Evolutionary conservation across 2,888 invertebrate genomes (phyloP).

Genomic region (Brenthis ino): DNA sequence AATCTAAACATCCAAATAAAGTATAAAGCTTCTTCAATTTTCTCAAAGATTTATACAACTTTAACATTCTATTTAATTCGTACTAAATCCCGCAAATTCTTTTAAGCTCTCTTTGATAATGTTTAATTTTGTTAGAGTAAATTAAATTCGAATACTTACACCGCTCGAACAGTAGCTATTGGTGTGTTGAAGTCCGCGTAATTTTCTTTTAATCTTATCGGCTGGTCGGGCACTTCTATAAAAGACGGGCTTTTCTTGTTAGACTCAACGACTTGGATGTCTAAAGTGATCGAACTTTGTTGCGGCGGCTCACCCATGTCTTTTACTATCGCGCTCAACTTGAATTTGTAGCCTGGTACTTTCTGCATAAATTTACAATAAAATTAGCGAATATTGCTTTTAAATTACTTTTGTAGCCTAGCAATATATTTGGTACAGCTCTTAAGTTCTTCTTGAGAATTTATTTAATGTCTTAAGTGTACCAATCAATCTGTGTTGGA

Average conservation of each 20-base stretch:
- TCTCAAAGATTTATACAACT: slow-evolving; percentile 15
- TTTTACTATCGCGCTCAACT: slow-evolving; percentile 88
- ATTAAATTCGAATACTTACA: slow-evolving; percentile 75
- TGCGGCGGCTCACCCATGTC: slow-evolving; percentile 87
- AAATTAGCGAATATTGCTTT: slow-evolving; percentile 23
- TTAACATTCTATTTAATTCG: slow-evolving; percentile 21
- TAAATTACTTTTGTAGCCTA: neutral
- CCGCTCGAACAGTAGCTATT: slow-evolving; percentile 87
- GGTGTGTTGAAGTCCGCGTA: slow-evolving; percentile 86
- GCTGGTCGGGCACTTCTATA: slow-evolving; percentile 81
- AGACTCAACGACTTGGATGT: slow-evolving; percentile 93
- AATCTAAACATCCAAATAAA: slow-evolving; percentile 2
- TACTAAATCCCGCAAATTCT: slow-evolving; percentile 17
- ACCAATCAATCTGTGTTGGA: too few species aligned
- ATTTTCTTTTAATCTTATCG: slow-evolving; percentile 88
- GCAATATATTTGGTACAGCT: neutral
- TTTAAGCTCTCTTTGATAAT: slow-evolving; percentile 33
- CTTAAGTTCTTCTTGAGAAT: neutral
- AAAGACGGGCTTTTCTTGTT: slow-evolving; percentile 92
- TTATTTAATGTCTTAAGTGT: neutral
- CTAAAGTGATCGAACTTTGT: slow-evolving; percentile 88
- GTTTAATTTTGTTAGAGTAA: slow-evolving; percentile 34
- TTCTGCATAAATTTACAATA: slow-evolving; percentile 65
- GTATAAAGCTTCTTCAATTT: slow-evolving; percentile 6
- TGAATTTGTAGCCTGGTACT: slow-evolving; percentile 84